These are phyloP conservation scores for Syngnathus rostellatus DNA, from an alignment of 2,797 vertebrate genomes.

Conservation along the genomic window DNA sequence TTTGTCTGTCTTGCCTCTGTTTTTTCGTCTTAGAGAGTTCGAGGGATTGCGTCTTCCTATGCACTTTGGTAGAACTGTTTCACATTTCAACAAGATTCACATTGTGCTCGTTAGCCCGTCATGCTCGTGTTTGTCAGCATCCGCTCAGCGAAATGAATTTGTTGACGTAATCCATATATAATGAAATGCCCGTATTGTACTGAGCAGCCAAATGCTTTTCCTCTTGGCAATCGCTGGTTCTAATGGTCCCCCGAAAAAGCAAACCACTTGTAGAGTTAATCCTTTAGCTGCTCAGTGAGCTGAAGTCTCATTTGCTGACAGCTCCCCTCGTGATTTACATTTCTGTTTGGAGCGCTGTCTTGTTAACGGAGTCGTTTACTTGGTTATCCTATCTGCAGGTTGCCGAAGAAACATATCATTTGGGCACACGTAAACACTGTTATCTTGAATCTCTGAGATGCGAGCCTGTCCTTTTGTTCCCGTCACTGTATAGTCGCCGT, in stretches of 20 bases:
- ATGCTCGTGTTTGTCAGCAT: neutral
- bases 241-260: neutral
- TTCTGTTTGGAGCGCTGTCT: neutral
- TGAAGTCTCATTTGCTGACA: neutral
- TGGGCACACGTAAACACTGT: neutral
- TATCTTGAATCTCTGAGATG: neutral
- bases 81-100: neutral
- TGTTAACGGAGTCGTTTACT: neutral
- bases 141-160: neutral
- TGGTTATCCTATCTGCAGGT: neutral
- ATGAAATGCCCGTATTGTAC: neutral
- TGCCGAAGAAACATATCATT: too few relatives aligned
- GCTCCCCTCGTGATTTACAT: neutral
- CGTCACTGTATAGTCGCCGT: neutral
- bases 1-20: constrained; percentile 9
- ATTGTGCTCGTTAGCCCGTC: neutral
- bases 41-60: neutral
- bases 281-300: neutral
- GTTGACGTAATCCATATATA: neutral
- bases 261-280: neutral
- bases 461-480: neutral
- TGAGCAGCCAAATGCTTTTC: neutral
- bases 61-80: constrained; percentile 3
- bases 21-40: constrained; percentile 18
- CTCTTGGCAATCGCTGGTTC: neutral